Percentiles rank a stretch among this genome's conserved stretches.
phyloP scores from a whole-genome alignment of 2,113 vertebrate species.

The Lethenteron camtschaticum region DNA sequence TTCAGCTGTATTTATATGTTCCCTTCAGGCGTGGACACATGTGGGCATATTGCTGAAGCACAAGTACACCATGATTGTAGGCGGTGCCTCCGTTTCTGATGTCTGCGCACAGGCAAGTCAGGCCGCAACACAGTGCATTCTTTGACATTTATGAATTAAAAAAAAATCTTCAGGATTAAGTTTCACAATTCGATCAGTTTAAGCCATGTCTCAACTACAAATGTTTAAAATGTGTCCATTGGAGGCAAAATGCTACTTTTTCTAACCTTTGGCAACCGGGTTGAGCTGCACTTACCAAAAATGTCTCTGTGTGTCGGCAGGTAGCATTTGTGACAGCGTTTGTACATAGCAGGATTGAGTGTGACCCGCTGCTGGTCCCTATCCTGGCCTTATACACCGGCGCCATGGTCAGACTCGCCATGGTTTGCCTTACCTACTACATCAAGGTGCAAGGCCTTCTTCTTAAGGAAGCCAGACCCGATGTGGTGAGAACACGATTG shows the following conservation, averaged over 20 bases:
- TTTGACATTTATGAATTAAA: too few species aligned
- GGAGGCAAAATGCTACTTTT: neutral
- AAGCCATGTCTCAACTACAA: too few species aligned
- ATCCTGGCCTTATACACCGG: conserved; percentile 91
- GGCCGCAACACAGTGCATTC: too few species aligned
- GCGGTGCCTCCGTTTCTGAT: conserved; percentile 91
- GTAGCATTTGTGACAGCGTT: conserved; percentile 84
- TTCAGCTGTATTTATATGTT: too few species aligned
- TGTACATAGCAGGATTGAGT: conserved; percentile 81
- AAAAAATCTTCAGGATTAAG: too few species aligned
- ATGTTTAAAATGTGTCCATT: too few species aligned
- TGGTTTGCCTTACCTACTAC: conserved; percentile 74
- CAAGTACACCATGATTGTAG: conserved; percentile 87
- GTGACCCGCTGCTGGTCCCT: conserved; percentile 77
- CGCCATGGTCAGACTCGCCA: conserved; percentile 67
- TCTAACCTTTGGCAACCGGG: neutral
- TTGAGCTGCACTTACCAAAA: too few species aligned
- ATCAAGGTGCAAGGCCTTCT: conserved; percentile 70
- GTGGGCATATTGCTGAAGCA: conserved; percentile 93
- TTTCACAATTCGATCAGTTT: too few species aligned
- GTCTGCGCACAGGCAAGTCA: conserved; percentile 66
- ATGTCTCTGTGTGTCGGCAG: conserved; percentile 18
- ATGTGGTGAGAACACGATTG: conserved; percentile 19
- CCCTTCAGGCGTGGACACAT: conserved; percentile 71
- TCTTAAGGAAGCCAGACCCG: conserved; percentile 59